Evolutionary conservation across 2,888 invertebrate genomes (phyloP).

Genomic region (Lydus trimaculatus): DNA sequence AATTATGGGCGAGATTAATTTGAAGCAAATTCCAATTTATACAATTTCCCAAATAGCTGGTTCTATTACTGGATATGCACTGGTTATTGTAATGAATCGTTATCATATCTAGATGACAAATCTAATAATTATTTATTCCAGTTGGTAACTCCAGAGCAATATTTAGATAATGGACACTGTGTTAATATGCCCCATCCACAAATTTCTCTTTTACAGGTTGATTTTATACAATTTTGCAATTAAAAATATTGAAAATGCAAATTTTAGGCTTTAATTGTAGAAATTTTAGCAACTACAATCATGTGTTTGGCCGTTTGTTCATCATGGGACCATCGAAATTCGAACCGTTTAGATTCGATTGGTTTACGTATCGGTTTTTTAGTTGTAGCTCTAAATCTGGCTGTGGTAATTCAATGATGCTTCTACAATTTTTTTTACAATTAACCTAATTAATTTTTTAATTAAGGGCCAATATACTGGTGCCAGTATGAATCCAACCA

Average conservation of each 20-base stretch:
- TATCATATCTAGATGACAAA: too few species aligned
- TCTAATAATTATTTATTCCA: slow-evolving; percentile 32
- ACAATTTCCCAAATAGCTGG: slow-evolving; percentile 71
- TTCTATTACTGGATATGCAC: slow-evolving; percentile 71
- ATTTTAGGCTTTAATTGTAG: slow-evolving; percentile 67
- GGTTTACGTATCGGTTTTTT: slow-evolving; percentile 74
- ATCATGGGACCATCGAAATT: slow-evolving; percentile 74
- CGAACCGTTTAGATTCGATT: slow-evolving; percentile 68
- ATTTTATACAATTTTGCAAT: too few species aligned
- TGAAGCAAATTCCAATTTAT: slow-evolving; percentile 67
- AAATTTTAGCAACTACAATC: slow-evolving; percentile 69
- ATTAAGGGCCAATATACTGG: slow-evolving; percentile 66
- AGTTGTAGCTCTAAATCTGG: slow-evolving; percentile 69
- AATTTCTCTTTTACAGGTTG: slow-evolving; percentile 46
- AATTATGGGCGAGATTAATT: slow-evolving; percentile 65
- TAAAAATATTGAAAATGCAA: slow-evolving; percentile 12
- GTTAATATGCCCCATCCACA: slow-evolving; percentile 43
- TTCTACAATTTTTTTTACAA: background rate
- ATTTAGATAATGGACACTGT: slow-evolving; percentile 40
- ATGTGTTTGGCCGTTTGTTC: slow-evolving; percentile 72
- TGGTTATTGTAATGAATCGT: slow-evolving; percentile 62
- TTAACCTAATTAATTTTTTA: slow-evolving; percentile 9
- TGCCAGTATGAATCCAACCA: slow-evolving; percentile 74
- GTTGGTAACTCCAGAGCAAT: slow-evolving; percentile 44
- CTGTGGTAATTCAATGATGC: slow-evolving; percentile 62